Conservation (phyloP, 2,797 vertebrate genomes). For the Halcyon badia region DNA sequence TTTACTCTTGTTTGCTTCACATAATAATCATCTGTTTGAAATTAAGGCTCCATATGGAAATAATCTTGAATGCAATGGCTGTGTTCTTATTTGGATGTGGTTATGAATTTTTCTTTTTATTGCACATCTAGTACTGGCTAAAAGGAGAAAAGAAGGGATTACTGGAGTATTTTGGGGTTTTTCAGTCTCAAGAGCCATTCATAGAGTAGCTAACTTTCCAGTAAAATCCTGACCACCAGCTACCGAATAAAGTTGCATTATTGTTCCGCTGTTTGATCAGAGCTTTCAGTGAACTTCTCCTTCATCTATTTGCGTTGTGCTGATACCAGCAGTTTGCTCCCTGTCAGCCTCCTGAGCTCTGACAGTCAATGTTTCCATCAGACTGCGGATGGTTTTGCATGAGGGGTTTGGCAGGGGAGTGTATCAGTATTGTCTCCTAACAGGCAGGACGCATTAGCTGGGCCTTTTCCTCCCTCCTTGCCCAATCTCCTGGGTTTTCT, state of each 20-base stretch:
- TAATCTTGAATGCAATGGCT: not conserved
- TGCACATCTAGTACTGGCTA: not conserved
- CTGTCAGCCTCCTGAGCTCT: not conserved
- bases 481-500: not conserved
- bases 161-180: not conserved
- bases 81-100: not conserved
- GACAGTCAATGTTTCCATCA: not conserved
- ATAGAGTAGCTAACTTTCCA: not conserved
- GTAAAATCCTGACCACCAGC: not conserved
- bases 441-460: rapidly evolving
- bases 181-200: not conserved
- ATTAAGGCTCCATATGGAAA: not conserved
- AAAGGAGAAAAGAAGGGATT: not conserved
- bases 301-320: not conserved
- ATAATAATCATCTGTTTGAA: not conserved
- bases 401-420: not conserved
- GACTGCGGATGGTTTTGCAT: not conserved
- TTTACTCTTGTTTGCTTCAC: not conserved
- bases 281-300: not conserved
- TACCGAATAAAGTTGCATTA: not conserved
- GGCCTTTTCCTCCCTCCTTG: not conserved
- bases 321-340: not conserved
- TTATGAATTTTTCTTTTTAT: not conserved
- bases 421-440: not conserved
- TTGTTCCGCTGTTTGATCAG: not conserved